Evolutionary conservation across 1,140 invertebrate species (phyloP).

Genomic region (Amyelois transitella): DNA sequence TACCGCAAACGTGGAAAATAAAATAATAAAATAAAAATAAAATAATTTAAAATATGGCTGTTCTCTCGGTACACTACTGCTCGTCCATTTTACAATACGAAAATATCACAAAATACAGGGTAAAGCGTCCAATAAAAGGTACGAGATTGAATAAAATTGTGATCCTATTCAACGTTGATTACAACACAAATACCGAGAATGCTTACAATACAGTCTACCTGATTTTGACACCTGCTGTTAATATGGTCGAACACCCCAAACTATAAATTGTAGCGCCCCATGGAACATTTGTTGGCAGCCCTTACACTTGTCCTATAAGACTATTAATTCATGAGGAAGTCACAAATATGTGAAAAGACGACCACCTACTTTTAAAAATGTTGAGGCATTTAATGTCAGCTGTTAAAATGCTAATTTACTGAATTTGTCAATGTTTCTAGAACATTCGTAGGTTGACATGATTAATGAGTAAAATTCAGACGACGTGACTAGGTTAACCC

Average conservation of each 20-base stretch:
- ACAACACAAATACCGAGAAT: conserved; percentile 33
- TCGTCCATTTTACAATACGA: too few relatives aligned
- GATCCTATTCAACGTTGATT: conserved; percentile 38
- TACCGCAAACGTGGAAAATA: too few relatives aligned
- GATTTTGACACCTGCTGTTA: conserved; percentile 52
- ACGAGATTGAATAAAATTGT: conserved; percentile 22
- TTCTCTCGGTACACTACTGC: too few relatives aligned
- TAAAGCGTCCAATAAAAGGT: conserved; percentile 27
- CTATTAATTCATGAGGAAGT: conserved; percentile 1
- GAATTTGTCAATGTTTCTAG: neutral
- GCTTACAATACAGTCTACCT: conserved; percentile 52
- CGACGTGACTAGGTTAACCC: too few relatives aligned
- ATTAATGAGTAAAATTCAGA: too few relatives aligned
- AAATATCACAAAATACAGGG: too few relatives aligned
- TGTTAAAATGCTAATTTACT: neutral
- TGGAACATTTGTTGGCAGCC: conserved; percentile 28
- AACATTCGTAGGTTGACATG: neutral
- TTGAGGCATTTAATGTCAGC: neutral
- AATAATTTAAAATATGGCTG: too few relatives aligned
- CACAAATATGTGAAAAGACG: neutral
- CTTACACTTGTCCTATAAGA: conserved; percentile 14
- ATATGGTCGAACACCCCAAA: conserved; percentile 15
- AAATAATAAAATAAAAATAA: too few relatives aligned
- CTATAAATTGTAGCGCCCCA: conserved; percentile 45
- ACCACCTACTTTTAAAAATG: neutral